These are phyloP conservation scores for Champsocephalus esox DNA, from an alignment of 2,797 vertebrate species.

Conservation along the genomic window DNA sequence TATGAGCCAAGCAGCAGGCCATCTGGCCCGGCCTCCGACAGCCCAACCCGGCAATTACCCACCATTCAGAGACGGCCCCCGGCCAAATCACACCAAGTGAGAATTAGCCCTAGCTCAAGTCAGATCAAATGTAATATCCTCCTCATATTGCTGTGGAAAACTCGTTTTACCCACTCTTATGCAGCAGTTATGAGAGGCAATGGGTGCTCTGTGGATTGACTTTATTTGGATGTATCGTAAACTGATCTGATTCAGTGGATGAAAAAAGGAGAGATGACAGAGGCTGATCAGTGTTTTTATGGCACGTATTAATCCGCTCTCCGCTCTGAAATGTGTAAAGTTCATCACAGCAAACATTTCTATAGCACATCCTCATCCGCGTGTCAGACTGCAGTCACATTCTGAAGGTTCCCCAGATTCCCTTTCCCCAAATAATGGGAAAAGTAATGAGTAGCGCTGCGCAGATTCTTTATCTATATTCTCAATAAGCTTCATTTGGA, in stretches of 20 bases:
- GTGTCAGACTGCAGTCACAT: conserved; percentile 13
- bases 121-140: conserved; percentile 85
- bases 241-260: conserved; percentile 14
- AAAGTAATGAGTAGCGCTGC: conserved; percentile 43
- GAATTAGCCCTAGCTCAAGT: conserved; percentile 83
- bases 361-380: conserved; percentile 15
- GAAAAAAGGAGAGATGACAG: conserved; percentile 16
- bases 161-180: conserved; percentile 59
- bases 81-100: conserved; percentile 80
- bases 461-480: conserved; percentile 9
- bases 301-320: conserved; percentile 19
- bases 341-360: conserved; percentile 23
- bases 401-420: conserved; percentile 32
- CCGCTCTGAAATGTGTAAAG: not conserved
- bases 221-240: conserved; percentile 32
- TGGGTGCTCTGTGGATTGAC: not conserved
- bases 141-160: conserved; percentile 65
- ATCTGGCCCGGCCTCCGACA: conserved; percentile 90
- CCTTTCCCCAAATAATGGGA: conserved; percentile 13
- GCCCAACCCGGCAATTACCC: conserved; percentile 89
- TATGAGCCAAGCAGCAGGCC: conserved; percentile 84
- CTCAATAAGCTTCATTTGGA: conserved; percentile 54
- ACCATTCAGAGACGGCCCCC: conserved; percentile 83
- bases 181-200: conserved; percentile 16
- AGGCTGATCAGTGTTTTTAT: conserved; percentile 33